Evolutionary conservation across 1,140 invertebrate species (phyloP).

Genomic region (Cryptotermes secundus): DNA sequence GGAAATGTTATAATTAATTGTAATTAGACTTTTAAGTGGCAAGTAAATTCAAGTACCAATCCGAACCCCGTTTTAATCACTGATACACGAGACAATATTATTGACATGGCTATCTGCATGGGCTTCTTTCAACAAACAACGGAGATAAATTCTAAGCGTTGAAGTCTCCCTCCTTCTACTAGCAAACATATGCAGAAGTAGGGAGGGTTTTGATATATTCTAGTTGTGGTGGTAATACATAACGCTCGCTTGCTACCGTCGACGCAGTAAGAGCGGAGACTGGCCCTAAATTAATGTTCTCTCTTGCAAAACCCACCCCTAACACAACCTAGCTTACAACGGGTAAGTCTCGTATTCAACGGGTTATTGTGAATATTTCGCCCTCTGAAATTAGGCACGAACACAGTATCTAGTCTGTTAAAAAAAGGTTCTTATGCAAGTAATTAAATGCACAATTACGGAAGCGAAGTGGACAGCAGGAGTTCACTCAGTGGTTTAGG

Average conservation of each 20-base stretch:
- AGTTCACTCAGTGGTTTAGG: neutral
- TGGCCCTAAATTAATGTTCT: neutral
- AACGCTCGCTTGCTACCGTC: neutral
- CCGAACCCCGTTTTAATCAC: too few relatives aligned
- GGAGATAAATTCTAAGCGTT: neutral
- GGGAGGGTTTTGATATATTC: neutral
- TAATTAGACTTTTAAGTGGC: too few relatives aligned
- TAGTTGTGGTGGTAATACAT: slow-evolving; percentile 6
- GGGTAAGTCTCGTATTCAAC: neutral
- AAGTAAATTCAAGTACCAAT: too few relatives aligned
- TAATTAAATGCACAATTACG: neutral
- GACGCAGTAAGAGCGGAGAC: neutral
- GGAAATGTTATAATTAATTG: too few relatives aligned
- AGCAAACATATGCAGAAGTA: neutral
- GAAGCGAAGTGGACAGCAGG: neutral
- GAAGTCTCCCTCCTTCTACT: neutral
- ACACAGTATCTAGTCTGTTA: neutral
- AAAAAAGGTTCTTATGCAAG: neutral
- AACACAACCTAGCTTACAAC: neutral
- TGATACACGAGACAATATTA: too few relatives aligned
- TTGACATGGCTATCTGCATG: neutral
- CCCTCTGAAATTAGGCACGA: neutral
- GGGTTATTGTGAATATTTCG: slow-evolving; percentile 5
- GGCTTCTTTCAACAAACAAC: neutral
- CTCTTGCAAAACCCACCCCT: neutral